These are phyloP conservation scores for Aurelia aurita DNA, from an alignment of 30 jellyfish, hydroid and myxozoan genomes.

Conservation along the genomic window DNA sequence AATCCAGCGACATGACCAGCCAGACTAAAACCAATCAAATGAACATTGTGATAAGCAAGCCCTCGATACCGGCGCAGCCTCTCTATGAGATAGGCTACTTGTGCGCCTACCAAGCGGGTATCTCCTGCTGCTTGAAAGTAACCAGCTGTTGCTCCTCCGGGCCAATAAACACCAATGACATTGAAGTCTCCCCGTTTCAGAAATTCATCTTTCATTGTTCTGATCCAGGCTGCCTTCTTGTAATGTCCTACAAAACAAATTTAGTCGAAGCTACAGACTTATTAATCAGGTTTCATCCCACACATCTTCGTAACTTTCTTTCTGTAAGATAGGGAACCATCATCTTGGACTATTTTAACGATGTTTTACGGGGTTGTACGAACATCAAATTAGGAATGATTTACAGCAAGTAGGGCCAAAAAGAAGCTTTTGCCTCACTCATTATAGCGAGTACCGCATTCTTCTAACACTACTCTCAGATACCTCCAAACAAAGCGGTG, in stretches of 20 bases:
- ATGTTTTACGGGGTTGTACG: too few species aligned
- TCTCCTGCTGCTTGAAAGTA: conserved; percentile 82
- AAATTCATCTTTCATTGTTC: conserved; percentile 6
- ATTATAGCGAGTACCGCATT: too few species aligned
- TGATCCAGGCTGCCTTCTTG: conserved; percentile 6
- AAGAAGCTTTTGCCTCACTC: too few species aligned
- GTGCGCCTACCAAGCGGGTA: conserved; percentile 82
- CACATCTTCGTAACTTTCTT: too few species aligned
- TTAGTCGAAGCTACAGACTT: too few species aligned
- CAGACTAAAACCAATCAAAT: conserved; percentile 79
- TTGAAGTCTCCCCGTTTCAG: conserved; percentile 71
- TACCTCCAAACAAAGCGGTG: too few species aligned
- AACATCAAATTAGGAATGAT: too few species aligned
- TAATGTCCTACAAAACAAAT: neutral
- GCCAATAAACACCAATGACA: conserved; percentile 72
- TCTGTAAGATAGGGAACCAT: too few species aligned
- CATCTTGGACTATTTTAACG: too few species aligned
- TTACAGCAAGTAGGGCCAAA: too few species aligned
- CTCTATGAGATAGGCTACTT: conserved; percentile 41
- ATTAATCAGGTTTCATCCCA: too few species aligned
- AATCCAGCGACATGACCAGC: conserved; percentile 83
- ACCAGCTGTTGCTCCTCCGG: conserved; percentile 55
- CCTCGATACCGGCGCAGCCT: conserved; percentile 47
- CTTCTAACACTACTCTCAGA: too few species aligned
- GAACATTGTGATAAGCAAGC: conserved; percentile 36